phyloP scores from a whole-genome alignment of 2,113 vertebrate genomes.

The Thalassoma bifasciatum region DNA sequence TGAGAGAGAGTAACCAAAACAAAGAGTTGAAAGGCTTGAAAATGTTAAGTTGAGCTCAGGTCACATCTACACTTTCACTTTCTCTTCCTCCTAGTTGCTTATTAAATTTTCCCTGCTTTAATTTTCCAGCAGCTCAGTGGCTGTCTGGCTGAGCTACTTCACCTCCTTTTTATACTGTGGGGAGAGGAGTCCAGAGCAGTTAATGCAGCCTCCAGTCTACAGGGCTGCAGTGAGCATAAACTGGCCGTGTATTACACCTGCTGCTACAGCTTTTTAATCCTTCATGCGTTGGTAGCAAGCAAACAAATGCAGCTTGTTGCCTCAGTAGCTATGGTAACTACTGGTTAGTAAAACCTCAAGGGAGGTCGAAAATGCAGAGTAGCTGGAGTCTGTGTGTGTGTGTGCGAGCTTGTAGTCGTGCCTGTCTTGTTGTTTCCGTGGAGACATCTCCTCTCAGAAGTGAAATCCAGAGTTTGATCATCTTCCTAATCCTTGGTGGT shows the following conservation, averaged over 20 bases:
- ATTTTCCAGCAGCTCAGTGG: too few relatives aligned
- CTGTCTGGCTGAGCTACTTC: constrained; percentile 2
- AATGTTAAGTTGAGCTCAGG: too few relatives aligned
- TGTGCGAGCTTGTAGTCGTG: constrained; percentile 10
- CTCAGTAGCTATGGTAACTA: constrained; percentile 63
- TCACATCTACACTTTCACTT: too few relatives aligned
- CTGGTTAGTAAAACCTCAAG: constrained; percentile 51
- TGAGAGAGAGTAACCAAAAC: too few relatives aligned
- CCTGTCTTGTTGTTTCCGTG: constrained; percentile 67
- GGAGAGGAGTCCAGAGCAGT: not conserved
- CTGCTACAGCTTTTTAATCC: constrained; percentile 41
- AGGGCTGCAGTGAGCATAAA: constrained; percentile 33
- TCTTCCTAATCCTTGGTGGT: constrained; percentile 34
- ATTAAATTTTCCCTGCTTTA: too few relatives aligned
- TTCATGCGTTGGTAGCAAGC: constrained; percentile 48
- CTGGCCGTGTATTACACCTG: too few relatives aligned
- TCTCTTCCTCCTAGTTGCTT: too few relatives aligned
- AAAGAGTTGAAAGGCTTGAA: too few relatives aligned
- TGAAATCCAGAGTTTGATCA: constrained; percentile 53
- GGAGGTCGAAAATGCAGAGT: constrained; percentile 63
- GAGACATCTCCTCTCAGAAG: constrained; percentile 52
- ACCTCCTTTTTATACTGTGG: constrained; percentile 1
- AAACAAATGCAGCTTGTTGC: constrained; percentile 65
- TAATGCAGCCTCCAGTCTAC: not conserved
- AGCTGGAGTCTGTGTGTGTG: constrained; percentile 29